phyloP scores from a whole-genome alignment of 2,797 vertebrate genomes.

The Microcaecilia unicolor region DNA sequence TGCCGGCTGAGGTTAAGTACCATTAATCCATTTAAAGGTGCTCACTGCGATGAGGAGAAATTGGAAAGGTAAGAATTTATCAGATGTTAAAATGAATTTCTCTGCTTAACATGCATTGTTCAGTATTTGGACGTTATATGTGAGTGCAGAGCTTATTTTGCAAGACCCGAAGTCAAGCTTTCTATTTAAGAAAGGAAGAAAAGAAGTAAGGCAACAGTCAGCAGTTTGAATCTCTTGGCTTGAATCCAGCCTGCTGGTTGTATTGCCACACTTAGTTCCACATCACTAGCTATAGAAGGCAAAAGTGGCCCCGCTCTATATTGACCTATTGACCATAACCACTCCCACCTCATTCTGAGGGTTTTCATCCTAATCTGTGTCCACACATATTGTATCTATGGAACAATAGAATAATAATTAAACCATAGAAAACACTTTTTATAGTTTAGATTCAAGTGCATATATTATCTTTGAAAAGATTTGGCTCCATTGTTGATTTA shows the following conservation, averaged over 20 bases:
- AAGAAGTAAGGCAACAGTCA: constrained; percentile 36
- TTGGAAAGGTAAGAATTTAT: constrained; percentile 27
- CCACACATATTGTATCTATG: constrained; percentile 12
- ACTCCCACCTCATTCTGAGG: constrained; percentile 49
- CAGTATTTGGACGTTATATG: constrained; percentile 20
- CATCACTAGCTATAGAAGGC: constrained; percentile 53
- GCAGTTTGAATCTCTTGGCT: constrained; percentile 50
- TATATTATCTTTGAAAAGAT: neutral
- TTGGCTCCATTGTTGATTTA: neutral
- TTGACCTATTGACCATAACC: constrained; percentile 55
- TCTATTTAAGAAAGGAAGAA: constrained; percentile 5
- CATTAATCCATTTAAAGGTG: constrained; percentile 41
- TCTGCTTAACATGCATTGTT: constrained; percentile 16
- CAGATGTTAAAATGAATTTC: constrained; percentile 19
- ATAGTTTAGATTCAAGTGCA: too few species aligned
- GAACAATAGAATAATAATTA: constrained; percentile 8
- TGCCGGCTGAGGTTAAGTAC: constrained; percentile 32
- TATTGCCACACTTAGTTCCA: constrained; percentile 66
- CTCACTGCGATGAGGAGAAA: constrained; percentile 36
- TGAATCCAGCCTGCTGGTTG: constrained; percentile 49
- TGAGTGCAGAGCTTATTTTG: constrained; percentile 18
- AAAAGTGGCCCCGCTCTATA: constrained; percentile 41
- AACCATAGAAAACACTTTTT: constrained; percentile 7
- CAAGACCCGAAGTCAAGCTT: constrained; percentile 9
- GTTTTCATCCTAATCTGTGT: constrained; percentile 28